Evolutionary conservation across 2,888 invertebrate genomes (phyloP).

Genomic region (Dione juno): DNA sequence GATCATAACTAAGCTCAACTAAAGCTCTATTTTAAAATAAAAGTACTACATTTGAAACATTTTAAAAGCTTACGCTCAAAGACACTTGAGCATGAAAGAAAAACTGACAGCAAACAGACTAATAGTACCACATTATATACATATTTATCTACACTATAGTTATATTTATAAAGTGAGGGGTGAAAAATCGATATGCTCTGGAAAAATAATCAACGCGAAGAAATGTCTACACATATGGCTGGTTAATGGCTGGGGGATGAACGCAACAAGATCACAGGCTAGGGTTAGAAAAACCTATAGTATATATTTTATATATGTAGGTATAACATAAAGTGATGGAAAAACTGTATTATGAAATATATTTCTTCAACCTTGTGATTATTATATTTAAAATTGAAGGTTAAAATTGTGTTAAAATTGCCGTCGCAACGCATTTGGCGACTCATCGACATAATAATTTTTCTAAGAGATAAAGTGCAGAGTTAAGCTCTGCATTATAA

Average conservation of each 20-base stretch:
- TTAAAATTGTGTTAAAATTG: no score
- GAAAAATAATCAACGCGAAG: slow-evolving; percentile 43
- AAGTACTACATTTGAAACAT: slow-evolving; percentile 1
- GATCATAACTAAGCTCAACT: background rate
- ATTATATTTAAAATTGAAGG: background rate
- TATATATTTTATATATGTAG: background rate
- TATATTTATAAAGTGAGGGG: slow-evolving; percentile 34
- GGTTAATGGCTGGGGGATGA: slow-evolving; percentile 24
- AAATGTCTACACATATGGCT: slow-evolving; percentile 38
- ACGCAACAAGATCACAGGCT: background rate
- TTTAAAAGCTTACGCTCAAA: slow-evolving; percentile 11
- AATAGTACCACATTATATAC: slow-evolving; percentile 17
- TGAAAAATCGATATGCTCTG: slow-evolving; percentile 43
- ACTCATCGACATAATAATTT: no score
- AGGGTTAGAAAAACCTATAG: slow-evolving; percentile 1
- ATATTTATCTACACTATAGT: slow-evolving; percentile 30
- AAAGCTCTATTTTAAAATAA: background rate
- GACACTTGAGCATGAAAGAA: slow-evolving; percentile 19
- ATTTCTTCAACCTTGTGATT: slow-evolving; percentile 2
- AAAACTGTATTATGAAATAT: background rate
- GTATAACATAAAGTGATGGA: background rate
- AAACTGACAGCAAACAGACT: slow-evolving; percentile 21
- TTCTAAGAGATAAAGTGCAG: background rate
- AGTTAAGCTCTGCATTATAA: background rate
- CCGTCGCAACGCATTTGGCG: no score